Conservation (phyloP, 2,113 vertebrate genomes). For the Trichomycterus rosablanca region DNA sequence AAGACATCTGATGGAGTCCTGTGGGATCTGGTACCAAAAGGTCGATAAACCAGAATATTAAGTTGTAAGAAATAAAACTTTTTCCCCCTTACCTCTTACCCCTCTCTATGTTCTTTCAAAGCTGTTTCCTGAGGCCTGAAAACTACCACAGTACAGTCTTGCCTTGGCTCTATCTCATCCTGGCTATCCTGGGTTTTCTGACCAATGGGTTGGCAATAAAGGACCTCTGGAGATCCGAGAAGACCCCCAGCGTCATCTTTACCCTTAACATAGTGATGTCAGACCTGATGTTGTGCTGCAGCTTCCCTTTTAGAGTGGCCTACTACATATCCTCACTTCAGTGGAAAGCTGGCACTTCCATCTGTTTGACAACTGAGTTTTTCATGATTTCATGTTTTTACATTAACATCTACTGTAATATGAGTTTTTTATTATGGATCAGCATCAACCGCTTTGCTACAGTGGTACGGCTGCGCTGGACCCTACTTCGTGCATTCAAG, state of each 20-base stretch:
- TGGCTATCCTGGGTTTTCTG: constrained; percentile 33
- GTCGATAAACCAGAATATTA: too few species aligned
- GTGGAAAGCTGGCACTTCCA: not conserved
- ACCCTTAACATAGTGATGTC: constrained; percentile 34
- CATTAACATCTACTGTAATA: constrained; percentile 41
- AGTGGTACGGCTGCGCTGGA: constrained; percentile 15
- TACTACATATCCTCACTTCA: not conserved
- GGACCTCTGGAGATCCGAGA: constrained; percentile 28
- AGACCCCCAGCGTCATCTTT: constrained; percentile 34
- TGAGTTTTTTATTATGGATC: constrained; percentile 38
- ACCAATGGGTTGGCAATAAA: constrained; percentile 28
- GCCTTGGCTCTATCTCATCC: constrained; percentile 36
- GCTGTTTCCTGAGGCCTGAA: not conserved
- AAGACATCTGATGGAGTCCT: too few species aligned
- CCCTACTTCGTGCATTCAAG: constrained; percentile 18
- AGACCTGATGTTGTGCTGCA: constrained; percentile 41
- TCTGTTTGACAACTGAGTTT: constrained; percentile 7
- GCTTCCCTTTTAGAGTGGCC: constrained; percentile 32
- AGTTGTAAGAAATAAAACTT: too few species aligned
- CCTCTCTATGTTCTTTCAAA: constrained; percentile 8
- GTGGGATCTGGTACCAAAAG: too few species aligned
- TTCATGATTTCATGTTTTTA: constrained; percentile 24
- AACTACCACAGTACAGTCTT: constrained; percentile 3
- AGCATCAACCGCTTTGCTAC: constrained; percentile 40
- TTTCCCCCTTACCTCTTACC: too few species aligned